Conservation (phyloP, 2,888 invertebrate genomes). For the Molorchus minor region DNA sequence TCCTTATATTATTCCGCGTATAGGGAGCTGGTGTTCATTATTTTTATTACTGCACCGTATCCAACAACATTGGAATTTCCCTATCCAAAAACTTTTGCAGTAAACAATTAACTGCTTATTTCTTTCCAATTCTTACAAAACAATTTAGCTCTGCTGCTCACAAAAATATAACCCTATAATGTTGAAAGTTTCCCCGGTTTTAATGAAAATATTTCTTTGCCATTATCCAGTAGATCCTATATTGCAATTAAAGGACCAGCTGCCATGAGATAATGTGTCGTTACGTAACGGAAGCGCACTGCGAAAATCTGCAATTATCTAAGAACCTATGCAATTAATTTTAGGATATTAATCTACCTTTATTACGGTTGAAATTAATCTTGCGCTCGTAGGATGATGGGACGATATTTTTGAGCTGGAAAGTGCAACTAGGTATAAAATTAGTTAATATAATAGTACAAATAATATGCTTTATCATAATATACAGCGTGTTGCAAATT, state of each 20-base stretch:
- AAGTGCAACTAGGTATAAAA: too few relatives aligned
- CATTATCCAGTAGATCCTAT: conserved; percentile 12
- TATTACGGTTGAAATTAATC: not conserved
- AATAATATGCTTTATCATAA: too few relatives aligned
- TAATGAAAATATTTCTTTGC: conserved; percentile 1
- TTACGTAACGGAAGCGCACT: not conserved
- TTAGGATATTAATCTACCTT: not conserved
- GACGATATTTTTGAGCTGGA: too few relatives aligned
- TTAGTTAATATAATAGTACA: too few relatives aligned
- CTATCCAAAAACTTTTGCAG: not conserved
- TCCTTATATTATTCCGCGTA: too few relatives aligned
- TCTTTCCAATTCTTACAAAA: conserved; percentile 24
- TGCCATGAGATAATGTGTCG: not conserved
- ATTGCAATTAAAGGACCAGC: conserved; percentile 6
- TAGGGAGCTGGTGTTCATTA: too few relatives aligned
- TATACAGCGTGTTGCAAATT: too few relatives aligned
- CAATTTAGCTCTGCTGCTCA: conserved; percentile 16
- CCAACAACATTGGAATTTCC: too few relatives aligned
- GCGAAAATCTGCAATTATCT: not conserved
- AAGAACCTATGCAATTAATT: not conserved
- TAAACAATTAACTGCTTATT: conserved; percentile 19
- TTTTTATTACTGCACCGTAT: too few relatives aligned
- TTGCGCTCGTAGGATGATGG: too few relatives aligned
- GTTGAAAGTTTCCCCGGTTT: not conserved
- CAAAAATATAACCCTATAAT: conserved; percentile 6